Evolutionary conservation across 2,797 vertebrate species (phyloP).

Genomic region (Neosilurus hyrtlii): DNA sequence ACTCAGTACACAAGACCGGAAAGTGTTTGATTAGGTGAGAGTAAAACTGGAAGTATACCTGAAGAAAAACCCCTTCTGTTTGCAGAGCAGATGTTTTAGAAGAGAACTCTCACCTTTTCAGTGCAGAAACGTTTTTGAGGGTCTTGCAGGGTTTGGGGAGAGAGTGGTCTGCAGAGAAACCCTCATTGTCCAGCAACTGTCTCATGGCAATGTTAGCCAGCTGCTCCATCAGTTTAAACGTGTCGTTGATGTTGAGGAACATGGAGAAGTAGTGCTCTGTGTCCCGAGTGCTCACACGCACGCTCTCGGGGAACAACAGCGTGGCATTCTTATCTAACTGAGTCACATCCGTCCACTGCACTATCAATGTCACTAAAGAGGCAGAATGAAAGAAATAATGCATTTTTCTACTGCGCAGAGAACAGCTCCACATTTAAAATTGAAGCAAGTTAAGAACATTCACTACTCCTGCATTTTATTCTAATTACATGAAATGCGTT

Average conservation of each 20-base stretch:
- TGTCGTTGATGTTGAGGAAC: slow-evolving; percentile 94
- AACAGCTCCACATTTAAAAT: background rate
- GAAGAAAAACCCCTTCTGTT: background rate
- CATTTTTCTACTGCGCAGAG: background rate
- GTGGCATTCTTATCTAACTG: slow-evolving; percentile 94
- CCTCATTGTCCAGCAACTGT: slow-evolving; percentile 89
- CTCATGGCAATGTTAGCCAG: slow-evolving; percentile 94
- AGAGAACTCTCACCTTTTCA: slow-evolving; percentile 83
- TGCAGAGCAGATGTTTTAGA: background rate
- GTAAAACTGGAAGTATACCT: background rate
- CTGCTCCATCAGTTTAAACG: slow-evolving; percentile 97
- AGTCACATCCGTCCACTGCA: slow-evolving; percentile 93
- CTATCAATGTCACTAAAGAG: slow-evolving; percentile 83
- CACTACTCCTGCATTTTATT: background rate
- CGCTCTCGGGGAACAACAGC: slow-evolving; percentile 89
- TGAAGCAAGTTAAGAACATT: background rate
- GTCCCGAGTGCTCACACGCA: slow-evolving; percentile 87
- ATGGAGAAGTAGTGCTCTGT: slow-evolving; percentile 93
- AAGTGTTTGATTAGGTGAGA: background rate
- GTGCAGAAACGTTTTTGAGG: slow-evolving; percentile 86
- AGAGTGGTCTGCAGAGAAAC: slow-evolving; percentile 83
- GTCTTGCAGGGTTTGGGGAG: slow-evolving; percentile 83
- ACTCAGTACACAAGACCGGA: background rate
- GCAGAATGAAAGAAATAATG: background rate
- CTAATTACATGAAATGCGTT: background rate